These are phyloP conservation scores for Anagyrus pseudococci DNA, from an alignment of 2,888 invertebrate genomes.

Conservation along the genomic window DNA sequence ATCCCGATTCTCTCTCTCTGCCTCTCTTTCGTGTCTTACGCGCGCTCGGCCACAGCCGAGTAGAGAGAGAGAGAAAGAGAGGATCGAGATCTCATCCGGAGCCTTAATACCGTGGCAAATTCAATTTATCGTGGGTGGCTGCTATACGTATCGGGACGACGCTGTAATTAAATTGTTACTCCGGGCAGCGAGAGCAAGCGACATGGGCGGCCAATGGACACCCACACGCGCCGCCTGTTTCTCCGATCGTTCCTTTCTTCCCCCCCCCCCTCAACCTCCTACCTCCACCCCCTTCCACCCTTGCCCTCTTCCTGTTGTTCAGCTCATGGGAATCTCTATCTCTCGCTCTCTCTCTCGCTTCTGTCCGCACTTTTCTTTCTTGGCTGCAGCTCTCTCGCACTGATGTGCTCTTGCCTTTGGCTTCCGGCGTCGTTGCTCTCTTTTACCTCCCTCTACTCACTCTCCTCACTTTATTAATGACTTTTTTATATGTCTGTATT, in stretches of 20 bases:
- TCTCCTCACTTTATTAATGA: conserved; percentile 52
- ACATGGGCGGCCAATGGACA: conserved; percentile 60
- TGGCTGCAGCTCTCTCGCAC: conserved; percentile 1
- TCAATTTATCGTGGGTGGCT: conserved; percentile 63
- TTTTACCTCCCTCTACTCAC: not conserved
- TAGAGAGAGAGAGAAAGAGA: too few relatives aligned
- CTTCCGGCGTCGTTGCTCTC: conserved; percentile 13
- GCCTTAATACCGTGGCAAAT: conserved; percentile 61
- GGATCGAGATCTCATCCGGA: conserved; percentile 40
- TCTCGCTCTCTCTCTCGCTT: conserved; percentile 18
- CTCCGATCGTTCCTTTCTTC: too few relatives aligned
- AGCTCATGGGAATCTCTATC: conserved; percentile 6
- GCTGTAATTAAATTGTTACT: conserved; percentile 63
- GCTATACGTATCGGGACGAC: conserved; percentile 57
- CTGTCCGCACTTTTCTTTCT: conserved; percentile 1
- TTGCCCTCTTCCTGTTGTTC: conserved; percentile 12
- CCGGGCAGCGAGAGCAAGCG: conserved; percentile 60
- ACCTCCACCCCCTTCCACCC: not conserved
- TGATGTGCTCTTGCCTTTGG: conserved; percentile 15
- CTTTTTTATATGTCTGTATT: conserved; percentile 37
- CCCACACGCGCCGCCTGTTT: conserved; percentile 47
- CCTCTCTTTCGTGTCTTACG: too few relatives aligned
- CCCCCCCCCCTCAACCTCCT: not conserved
- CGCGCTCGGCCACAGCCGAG: too few relatives aligned
- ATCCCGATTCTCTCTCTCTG: too few relatives aligned